A percentile compares a stretch with the other conserved stretches of the same genome.
Conservation (phyloP, 2,888 invertebrate genomes). For the Podabrus alpinus region DNA sequence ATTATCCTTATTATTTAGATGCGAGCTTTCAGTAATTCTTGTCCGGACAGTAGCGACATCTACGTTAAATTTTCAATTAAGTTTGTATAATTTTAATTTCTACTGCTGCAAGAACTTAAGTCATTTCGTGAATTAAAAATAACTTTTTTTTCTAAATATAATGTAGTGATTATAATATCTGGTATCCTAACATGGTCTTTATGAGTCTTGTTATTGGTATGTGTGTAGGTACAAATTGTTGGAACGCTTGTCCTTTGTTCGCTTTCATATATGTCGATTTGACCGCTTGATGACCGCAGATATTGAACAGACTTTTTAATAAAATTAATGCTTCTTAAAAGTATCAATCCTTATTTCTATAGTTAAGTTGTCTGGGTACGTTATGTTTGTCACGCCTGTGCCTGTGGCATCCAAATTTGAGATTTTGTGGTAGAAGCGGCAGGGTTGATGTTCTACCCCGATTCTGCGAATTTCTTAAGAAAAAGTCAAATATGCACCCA, state of each 20-base stretch:
- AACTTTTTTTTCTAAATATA: neutral
- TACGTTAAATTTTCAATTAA: slow-evolving; percentile 15
- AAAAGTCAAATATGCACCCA: slow-evolving; percentile 3
- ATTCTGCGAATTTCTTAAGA: slow-evolving; percentile 17
- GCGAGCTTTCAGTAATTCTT: slow-evolving; percentile 10
- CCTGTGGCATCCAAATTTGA: slow-evolving; percentile 15
- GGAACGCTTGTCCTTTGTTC: neutral
- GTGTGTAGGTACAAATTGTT: slow-evolving; percentile 8
- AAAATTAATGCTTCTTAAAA: neutral
- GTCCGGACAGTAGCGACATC: slow-evolving; percentile 19
- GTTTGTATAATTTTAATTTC: neutral
- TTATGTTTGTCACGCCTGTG: slow-evolving; percentile 23
- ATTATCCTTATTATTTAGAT: slow-evolving; percentile 11
- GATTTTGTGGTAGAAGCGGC: slow-evolving; percentile 8
- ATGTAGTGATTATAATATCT: neutral
- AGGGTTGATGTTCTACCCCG: slow-evolving; percentile 20
- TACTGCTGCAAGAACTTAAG: neutral
- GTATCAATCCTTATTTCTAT: slow-evolving; percentile 25
- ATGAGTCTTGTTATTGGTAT: slow-evolving; percentile 2
- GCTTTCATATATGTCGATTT: slow-evolving; percentile 16
- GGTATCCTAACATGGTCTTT: neutral
- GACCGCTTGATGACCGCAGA: slow-evolving; percentile 18
- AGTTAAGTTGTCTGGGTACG: slow-evolving; percentile 18
- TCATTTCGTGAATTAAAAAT: neutral
- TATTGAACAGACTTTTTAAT: slow-evolving; percentile 8